Percentiles rank a stretch among this genome's conserved stretches.
phyloP scores from a whole-genome alignment of 1,140 invertebrate species.

The Monomorium pharaonis region DNA sequence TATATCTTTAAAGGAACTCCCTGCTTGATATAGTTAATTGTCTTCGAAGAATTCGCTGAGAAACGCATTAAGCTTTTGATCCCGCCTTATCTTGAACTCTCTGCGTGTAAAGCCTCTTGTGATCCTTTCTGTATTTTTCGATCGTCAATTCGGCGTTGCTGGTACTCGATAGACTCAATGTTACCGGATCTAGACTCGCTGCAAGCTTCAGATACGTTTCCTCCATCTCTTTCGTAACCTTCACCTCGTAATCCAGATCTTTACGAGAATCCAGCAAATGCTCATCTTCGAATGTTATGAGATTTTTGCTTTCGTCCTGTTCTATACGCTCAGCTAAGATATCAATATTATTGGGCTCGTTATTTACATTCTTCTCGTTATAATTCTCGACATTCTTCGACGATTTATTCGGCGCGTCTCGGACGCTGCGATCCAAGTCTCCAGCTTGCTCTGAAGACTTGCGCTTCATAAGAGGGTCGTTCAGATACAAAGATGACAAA shows the following conservation, averaged over 20 bases:
- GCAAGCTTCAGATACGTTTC: conserved; percentile 83
- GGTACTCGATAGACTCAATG: conserved; percentile 71
- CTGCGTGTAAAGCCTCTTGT: conserved; percentile 77
- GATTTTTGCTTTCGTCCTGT: conserved; percentile 69
- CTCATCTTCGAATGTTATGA: conserved; percentile 80
- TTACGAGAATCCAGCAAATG: conserved; percentile 29
- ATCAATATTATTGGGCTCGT: conserved; percentile 26
- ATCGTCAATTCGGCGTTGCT: conserved; percentile 78
- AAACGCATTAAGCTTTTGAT: conserved; percentile 74
- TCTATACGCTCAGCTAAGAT: conserved; percentile 4
- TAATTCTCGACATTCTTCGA: neutral
- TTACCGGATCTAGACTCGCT: conserved; percentile 79
- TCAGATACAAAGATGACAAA: conserved; percentile 39
- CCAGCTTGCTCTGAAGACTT: conserved; percentile 15
- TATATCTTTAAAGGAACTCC: conserved; percentile 76
- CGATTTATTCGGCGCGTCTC: neutral
- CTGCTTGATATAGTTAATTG: conserved; percentile 69
- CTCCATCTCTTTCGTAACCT: conserved; percentile 83
- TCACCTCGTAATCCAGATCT: conserved; percentile 74
- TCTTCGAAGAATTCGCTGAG: conserved; percentile 48
- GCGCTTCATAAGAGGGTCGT: conserved; percentile 28
- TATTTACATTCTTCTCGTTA: neutral
- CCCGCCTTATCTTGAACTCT: conserved; percentile 73
- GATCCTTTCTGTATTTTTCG: conserved; percentile 82
- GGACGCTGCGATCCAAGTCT: neutral